These are phyloP conservation scores for Scolopax mira DNA, from an alignment of 2,113 vertebrate species.

Conservation along the genomic window DNA sequence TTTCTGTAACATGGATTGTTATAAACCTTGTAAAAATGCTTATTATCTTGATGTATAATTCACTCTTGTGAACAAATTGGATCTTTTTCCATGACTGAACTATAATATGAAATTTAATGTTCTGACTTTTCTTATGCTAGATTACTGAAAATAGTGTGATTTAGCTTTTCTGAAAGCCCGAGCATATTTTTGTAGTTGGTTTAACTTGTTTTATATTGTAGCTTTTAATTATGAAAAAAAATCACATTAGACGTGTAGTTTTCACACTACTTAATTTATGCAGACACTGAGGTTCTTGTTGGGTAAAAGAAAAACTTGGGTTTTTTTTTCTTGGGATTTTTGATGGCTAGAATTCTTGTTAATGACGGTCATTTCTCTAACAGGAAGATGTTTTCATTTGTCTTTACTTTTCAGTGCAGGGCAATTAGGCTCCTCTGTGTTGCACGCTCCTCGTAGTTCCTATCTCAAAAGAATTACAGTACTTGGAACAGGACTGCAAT, in stretches of 20 bases:
- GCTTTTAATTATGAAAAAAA: slow-evolving; percentile 55
- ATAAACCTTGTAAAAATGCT: slow-evolving; percentile 2
- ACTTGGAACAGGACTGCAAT: slow-evolving; percentile 72
- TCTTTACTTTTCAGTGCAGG: slow-evolving; percentile 77
- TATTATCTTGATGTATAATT: slow-evolving; percentile 46
- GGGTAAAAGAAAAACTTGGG: slow-evolving; percentile 34
- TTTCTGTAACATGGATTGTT: neutral
- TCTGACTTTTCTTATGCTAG: slow-evolving; percentile 4
- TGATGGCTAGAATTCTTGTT: slow-evolving; percentile 70
- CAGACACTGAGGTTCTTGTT: slow-evolving; percentile 52
- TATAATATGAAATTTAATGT: slow-evolving; percentile 41
- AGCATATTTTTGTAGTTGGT: slow-evolving; percentile 23
- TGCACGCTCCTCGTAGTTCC: slow-evolving; percentile 54
- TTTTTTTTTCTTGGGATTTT: slow-evolving; percentile 12
- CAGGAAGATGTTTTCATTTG: slow-evolving; percentile 79
- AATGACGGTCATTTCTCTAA: slow-evolving; percentile 76
- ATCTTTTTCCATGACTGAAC: slow-evolving; percentile 23
- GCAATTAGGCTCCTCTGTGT: slow-evolving; percentile 71
- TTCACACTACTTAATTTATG: slow-evolving; percentile 63
- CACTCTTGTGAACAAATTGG: slow-evolving; percentile 39
- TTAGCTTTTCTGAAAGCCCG: slow-evolving; percentile 32
- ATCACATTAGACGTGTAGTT: slow-evolving; percentile 42
- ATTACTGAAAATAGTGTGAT: neutral
- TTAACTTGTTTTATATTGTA: slow-evolving; percentile 35
- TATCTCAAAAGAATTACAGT: slow-evolving; percentile 75